Base-by-base conservation (phyloP, 2,797 vertebrate genomes). In the Urosaurus nigricauda region DNA sequence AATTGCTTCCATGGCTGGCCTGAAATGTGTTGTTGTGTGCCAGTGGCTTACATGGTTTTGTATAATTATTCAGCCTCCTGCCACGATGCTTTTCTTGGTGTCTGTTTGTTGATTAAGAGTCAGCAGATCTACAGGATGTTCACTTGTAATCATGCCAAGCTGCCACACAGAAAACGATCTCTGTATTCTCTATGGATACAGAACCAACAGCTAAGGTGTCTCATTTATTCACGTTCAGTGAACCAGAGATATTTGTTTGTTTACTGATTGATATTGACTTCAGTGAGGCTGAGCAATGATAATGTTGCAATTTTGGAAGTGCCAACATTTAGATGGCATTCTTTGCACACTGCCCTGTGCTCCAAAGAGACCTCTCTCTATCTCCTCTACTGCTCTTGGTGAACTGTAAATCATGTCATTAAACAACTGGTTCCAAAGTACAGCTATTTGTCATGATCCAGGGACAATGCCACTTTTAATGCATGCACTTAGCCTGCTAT, bases 331-430 rank as follows among this genome's bases (percentile, higher is more conserved):
- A 83, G 83, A 91, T 0, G 0, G 47, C 51, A 91, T 93, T 88
- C 89, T 85, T 95, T 86, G 85, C 88, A 74, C 82, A 43, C 90
- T 95, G 83, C 91, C 91, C 88, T 89, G 88, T 47, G 87, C 81
- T 88, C 88, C 24, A 0, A 70, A 91, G 83, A 84, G 85, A 81
- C 81, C 43, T 75, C 94, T 87, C 85, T 86, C 93, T 92, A 94
- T 90, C 85, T 84, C 80, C 84, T 89, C 91, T 84, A 88, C 60
- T 94, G 87, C 91, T 91, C 81, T 87, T 83, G 82, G 89, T 79
- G 4, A 94, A 93, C 92, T 93, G 88, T 95, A 96, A 96, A 94
- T 97, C 93, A 92, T 79, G 92, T 89, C 92, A 92, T 91, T 92
- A 93, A 94, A 91, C 88, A 94, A 95, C 87, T 91, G 90, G 79